These are phyloP conservation scores for Hyposoter didymator DNA, from an alignment of 2,888 invertebrate genomes.

Conservation along the genomic window DNA sequence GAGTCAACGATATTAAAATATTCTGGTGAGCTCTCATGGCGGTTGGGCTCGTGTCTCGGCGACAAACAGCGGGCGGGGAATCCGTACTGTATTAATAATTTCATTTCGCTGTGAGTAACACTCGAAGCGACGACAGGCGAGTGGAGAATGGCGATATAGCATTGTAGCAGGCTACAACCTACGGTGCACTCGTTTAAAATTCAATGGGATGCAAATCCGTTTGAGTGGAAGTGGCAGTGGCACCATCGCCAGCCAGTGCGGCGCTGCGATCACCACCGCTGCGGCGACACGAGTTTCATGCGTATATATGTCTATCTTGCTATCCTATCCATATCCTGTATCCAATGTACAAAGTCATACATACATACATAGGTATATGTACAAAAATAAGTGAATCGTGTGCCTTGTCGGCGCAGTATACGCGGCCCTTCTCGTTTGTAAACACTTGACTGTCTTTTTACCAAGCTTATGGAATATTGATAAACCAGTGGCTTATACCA, in stretches of 20 bases:
- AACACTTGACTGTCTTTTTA: conserved; percentile 80
- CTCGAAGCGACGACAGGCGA: conserved; percentile 74
- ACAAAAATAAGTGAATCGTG: neutral
- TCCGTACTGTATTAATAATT: conserved; percentile 78
- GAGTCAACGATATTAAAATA: conserved; percentile 61
- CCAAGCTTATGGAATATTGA: conserved; percentile 82
- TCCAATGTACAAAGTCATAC: neutral
- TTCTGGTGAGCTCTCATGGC: conserved; percentile 39
- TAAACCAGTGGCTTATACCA: conserved; percentile 70
- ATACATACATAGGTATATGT: neutral
- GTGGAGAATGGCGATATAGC: conserved; percentile 43
- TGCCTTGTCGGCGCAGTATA: conserved; percentile 75
- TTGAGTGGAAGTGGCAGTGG: conserved; percentile 54
- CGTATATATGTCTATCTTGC: conserved; percentile 18
- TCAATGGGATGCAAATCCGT: conserved; percentile 83
- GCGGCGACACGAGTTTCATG: conserved; percentile 45
- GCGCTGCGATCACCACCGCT: conserved; percentile 31
- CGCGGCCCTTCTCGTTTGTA: conserved; percentile 73
- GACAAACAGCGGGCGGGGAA: conserved; percentile 44
- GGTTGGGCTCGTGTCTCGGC: conserved; percentile 43
- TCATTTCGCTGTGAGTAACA: conserved; percentile 77
- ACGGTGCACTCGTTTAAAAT: conserved; percentile 79
- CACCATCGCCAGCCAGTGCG: conserved; percentile 24
- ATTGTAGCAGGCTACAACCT: conserved; percentile 48
- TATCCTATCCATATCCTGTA: conserved; percentile 4